Evolutionary conservation across 1,140 invertebrate genomes (phyloP).

Genomic region (Papilio aristodemus): DNA sequence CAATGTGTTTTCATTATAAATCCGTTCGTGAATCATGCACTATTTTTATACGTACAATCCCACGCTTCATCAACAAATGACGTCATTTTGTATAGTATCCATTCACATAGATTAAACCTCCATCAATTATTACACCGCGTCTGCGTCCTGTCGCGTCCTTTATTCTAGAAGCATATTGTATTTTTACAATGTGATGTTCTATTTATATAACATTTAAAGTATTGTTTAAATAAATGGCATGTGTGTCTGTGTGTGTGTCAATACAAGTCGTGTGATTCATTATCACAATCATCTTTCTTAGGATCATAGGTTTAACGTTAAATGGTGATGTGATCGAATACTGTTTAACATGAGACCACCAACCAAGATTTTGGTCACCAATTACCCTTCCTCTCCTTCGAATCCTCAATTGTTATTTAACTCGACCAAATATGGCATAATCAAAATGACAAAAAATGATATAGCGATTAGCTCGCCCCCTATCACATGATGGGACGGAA

Average conservation of each 20-base stretch:
- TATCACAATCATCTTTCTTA: not conserved
- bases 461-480: no score
- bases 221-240: slow-evolving; percentile 15
- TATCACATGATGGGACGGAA: no score
- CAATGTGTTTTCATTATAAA: slow-evolving; percentile 11
- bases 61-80: slow-evolving; percentile 3
- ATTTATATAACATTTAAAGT: slow-evolving; percentile 4
- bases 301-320: no score
- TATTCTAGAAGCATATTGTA: slow-evolving; percentile 6
- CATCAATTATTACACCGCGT: not conserved
- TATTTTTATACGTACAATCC: slow-evolving; percentile 4
- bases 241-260: not conserved
- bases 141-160: not conserved
- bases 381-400: no score
- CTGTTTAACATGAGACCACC: no score
- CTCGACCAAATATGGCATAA: no score
- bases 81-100: slow-evolving; percentile 1
- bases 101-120: not conserved
- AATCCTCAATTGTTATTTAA: no score
- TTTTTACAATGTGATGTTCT: slow-evolving; percentile 18
- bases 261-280: slow-evolving; percentile 2
- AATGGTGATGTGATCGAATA: no score
- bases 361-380: no score
- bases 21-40: not conserved
- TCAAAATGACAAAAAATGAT: no score